phyloP scores from a whole-genome alignment of 2,797 vertebrate species.

The Fistularia commersonii region DNA sequence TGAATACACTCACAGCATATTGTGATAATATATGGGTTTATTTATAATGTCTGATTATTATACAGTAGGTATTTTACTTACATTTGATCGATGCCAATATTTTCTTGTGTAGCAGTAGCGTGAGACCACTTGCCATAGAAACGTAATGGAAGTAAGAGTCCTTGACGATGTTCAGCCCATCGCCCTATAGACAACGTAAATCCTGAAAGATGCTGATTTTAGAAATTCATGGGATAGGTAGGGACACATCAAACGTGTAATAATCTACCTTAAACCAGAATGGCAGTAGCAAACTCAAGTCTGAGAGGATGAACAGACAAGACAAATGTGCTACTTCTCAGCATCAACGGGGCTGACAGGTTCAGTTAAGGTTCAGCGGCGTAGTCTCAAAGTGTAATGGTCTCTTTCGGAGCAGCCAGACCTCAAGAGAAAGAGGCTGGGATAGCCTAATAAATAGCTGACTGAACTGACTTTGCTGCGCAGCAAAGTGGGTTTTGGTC shows the following conservation, averaged over 20 bases:
- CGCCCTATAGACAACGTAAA: conserved; percentile 3
- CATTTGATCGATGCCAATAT: neutral
- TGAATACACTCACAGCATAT: no score
- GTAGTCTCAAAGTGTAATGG: conserved; percentile 29
- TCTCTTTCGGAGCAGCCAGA: conserved; percentile 39
- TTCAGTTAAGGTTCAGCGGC: conserved; percentile 41
- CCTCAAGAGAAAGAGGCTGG: conserved; percentile 35
- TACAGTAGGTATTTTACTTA: neutral
- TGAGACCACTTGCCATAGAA: conserved; percentile 1
- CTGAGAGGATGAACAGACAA: conserved; percentile 28
- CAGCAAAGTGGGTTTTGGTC: conserved; percentile 64
- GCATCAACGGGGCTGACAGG: conserved; percentile 39
- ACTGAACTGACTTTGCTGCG: conserved; percentile 61
- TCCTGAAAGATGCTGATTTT: conserved; percentile 12
- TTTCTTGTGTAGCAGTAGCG: conserved; percentile 2
- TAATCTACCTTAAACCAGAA: conserved; percentile 29
- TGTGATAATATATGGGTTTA: no score
- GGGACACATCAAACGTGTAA: conserved; percentile 15
- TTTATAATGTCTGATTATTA: no score
- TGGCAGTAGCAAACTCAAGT: conserved; percentile 17
- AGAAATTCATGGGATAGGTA: conserved; percentile 2
- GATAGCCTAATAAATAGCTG: conserved; percentile 55
- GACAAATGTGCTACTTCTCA: conserved; percentile 48
- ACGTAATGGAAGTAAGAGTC: conserved; percentile 5
- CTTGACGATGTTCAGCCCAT: conserved; percentile 11